phyloP scores from a whole-genome alignment of 2,888 invertebrate species.

The Xestia rhomboidea region DNA sequence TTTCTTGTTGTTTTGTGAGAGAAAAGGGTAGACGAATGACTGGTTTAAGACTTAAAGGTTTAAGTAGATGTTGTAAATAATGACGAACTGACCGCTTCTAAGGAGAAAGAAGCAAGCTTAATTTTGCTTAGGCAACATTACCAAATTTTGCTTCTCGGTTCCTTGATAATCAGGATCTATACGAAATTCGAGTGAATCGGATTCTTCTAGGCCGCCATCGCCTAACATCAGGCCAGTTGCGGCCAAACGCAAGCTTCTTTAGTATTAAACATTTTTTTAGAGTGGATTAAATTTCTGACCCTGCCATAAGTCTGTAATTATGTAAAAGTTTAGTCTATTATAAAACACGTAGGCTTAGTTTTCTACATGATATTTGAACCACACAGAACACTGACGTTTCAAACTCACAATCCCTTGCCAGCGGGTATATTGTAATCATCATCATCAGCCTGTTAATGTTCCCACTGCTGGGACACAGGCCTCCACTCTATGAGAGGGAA shows the following conservation, averaged over 20 bases:
- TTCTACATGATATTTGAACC: background rate
- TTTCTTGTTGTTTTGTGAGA: conserved; percentile 18
- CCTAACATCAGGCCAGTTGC: no score
- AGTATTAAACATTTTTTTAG: no score
- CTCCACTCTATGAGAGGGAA: no score
- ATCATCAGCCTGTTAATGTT: no score
- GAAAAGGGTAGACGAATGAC: background rate
- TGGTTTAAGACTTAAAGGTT: background rate
- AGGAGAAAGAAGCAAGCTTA: background rate
- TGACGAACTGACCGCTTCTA: background rate
- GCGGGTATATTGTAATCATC: no score
- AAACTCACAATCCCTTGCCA: background rate
- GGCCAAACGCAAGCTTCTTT: no score
- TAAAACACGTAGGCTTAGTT: background rate
- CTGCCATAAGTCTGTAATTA: background rate
- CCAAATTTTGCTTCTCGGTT: background rate
- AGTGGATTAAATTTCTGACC: no score
- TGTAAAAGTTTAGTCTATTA: background rate
- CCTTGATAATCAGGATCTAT: no score
- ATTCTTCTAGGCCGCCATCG: no score
- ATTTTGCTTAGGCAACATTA: background rate
- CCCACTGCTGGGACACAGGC: no score
- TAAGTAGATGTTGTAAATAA: background rate
- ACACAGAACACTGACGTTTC: background rate
- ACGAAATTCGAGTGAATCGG: no score